Conservation (phyloP, 2,113 vertebrate genomes). For the Hemiprocne comata region DNA sequence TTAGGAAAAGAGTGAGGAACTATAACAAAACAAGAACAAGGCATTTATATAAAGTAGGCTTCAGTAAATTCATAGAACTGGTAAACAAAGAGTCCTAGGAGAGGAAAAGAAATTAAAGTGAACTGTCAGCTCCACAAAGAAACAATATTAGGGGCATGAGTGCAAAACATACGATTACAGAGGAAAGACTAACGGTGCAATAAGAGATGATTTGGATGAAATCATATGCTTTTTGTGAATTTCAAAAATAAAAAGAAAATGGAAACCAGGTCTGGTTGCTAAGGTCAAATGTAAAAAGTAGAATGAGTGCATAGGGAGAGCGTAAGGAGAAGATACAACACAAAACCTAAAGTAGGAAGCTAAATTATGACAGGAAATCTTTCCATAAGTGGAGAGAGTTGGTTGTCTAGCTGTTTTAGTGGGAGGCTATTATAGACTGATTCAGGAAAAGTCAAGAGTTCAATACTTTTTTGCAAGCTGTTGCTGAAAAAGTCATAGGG, state of each 20-base stretch:
- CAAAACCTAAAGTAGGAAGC: background rate
- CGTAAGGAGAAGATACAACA: background rate
- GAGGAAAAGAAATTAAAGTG: background rate
- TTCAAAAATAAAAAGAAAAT: background rate
- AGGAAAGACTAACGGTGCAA: background rate
- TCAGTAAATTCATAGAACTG: background rate
- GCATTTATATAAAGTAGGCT: background rate
- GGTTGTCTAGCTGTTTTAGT: background rate
- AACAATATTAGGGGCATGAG: background rate
- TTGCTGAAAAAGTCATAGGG: background rate
- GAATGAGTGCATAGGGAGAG: background rate
- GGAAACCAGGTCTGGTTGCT: background rate
- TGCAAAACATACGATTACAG: background rate
- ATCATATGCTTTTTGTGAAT: background rate
- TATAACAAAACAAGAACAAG: background rate
- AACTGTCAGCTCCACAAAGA: background rate
- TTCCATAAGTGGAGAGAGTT: background rate
- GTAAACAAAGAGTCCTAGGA: background rate
- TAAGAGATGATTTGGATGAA: background rate
- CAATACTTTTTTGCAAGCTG: background rate
- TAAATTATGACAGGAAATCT: background rate
- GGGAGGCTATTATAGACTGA: background rate
- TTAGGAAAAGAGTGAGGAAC: background rate
- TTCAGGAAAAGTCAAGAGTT: background rate
- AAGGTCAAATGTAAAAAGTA: background rate